A percentile compares a stretch with the other conserved stretches of the same genome.
Conservation (phyloP, 2,797 vertebrate genomes). For the Cirrhinus molitorella region DNA sequence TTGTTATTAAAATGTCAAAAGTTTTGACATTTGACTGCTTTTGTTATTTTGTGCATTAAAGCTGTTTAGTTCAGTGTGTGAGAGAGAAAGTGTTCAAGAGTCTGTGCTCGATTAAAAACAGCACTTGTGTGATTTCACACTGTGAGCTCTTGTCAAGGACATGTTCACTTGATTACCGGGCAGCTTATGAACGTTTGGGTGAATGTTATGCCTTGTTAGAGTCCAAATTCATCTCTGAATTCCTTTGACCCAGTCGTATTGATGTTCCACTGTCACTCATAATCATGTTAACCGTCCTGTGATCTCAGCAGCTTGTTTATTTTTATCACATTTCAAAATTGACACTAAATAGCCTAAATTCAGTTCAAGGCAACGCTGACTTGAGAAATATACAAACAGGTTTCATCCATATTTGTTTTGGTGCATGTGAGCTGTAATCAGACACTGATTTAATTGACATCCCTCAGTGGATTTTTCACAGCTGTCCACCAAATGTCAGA, state of each 20-base stretch:
- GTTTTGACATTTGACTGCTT: background rate
- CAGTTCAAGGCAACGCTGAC: background rate
- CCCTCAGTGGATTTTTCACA: constrained; percentile 55
- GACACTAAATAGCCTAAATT: background rate
- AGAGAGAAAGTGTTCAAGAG: background rate
- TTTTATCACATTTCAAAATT: background rate
- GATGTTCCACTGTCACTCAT: background rate
- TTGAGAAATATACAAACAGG: background rate
- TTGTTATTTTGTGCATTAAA: background rate
- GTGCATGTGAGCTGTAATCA: constrained; percentile 27
- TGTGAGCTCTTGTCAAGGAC: constrained; percentile 5
- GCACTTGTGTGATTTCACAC: background rate
- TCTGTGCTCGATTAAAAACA: constrained; percentile 5
- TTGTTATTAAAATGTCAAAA: background rate
- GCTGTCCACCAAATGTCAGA: constrained; percentile 57
- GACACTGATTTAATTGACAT: constrained; percentile 32
- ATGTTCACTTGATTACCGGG: constrained; percentile 6
- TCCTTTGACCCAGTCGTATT: background rate
- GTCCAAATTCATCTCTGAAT: constrained; percentile 1
- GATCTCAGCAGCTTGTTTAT: background rate
- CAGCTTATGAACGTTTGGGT: background rate
- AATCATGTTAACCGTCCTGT: background rate
- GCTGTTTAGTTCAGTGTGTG: background rate
- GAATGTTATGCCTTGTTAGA: constrained; percentile 3
- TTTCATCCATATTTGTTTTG: background rate